Percentiles rank a stretch among this genome's conserved stretches.
Evolutionary conservation across 2,888 invertebrate species (phyloP).

Genomic region (Synanthedon formicaeformis): DNA sequence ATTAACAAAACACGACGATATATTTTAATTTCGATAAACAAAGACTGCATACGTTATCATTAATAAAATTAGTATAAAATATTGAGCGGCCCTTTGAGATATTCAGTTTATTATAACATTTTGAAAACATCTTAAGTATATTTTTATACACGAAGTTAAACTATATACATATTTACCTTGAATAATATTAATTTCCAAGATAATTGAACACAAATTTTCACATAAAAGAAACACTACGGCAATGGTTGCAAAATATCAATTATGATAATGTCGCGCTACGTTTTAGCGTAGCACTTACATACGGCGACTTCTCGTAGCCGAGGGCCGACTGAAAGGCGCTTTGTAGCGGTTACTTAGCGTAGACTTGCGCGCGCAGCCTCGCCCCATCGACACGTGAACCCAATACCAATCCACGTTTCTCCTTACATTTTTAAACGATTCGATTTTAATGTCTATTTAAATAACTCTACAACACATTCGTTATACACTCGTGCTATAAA

Average conservation of each 20-base stretch:
- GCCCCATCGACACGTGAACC: conserved; percentile 55
- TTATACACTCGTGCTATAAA: not conserved
- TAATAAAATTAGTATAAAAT: too few species aligned
- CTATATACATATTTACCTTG: not conserved
- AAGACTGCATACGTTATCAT: too few species aligned
- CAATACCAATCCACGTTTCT: conserved; percentile 56
- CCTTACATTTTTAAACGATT: conserved; percentile 44
- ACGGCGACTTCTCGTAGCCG: conserved; percentile 37
- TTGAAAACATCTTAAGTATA: too few species aligned
- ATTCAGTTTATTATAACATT: too few species aligned
- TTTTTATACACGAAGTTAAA: not conserved
- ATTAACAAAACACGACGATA: too few species aligned
- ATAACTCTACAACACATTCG: not conserved
- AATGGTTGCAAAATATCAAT: conserved; percentile 6
- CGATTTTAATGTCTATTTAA: not conserved
- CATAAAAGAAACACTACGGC: conserved; percentile 20
- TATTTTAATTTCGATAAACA: too few species aligned
- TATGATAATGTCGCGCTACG: conserved; percentile 9
- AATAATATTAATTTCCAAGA: not conserved
- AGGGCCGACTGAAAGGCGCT: conserved; percentile 47
- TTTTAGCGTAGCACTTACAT: conserved; percentile 13
- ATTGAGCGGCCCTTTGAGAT: too few species aligned
- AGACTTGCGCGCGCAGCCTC: conserved; percentile 62
- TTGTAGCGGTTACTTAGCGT: conserved; percentile 41
- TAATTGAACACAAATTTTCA: conserved; percentile 18